Conservation (phyloP, 2,113 vertebrate genomes). For the Aepyceros melampus region DNA sequence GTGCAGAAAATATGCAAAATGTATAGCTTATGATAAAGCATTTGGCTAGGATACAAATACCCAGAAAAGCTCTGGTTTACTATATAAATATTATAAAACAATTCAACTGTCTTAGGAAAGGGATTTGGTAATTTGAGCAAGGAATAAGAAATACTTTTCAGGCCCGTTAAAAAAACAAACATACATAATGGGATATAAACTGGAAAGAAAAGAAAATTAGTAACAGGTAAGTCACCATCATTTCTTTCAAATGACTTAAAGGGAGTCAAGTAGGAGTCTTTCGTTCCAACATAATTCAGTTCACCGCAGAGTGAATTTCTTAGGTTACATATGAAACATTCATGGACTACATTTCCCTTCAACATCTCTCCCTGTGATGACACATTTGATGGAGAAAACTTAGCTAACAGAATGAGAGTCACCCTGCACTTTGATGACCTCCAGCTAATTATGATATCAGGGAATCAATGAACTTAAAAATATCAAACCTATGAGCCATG, state of each 20-base stretch:
- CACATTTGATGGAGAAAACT: background rate
- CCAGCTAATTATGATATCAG: background rate
- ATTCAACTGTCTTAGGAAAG: background rate
- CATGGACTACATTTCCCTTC: background rate
- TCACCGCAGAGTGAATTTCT: background rate
- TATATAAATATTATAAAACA: background rate
- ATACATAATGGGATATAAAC: background rate
- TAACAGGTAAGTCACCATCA: background rate
- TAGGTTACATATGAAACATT: background rate
- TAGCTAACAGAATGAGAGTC: background rate
- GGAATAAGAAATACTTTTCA: background rate
- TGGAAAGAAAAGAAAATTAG: background rate
- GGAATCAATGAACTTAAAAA: conserved; percentile 16
- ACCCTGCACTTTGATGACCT: background rate
- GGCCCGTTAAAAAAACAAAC: background rate
- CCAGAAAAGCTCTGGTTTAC: background rate
- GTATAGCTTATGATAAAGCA: background rate
- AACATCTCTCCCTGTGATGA: background rate
- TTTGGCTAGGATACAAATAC: background rate
- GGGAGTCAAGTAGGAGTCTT: background rate
- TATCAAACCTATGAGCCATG: background rate
- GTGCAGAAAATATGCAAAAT: background rate
- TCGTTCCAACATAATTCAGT: background rate
- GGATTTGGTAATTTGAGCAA: background rate
- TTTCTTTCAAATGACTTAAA: conserved; percentile 24